Base-by-base conservation (phyloP, 2,888 invertebrate genomes). In the Pegoplata infirma region DNA sequence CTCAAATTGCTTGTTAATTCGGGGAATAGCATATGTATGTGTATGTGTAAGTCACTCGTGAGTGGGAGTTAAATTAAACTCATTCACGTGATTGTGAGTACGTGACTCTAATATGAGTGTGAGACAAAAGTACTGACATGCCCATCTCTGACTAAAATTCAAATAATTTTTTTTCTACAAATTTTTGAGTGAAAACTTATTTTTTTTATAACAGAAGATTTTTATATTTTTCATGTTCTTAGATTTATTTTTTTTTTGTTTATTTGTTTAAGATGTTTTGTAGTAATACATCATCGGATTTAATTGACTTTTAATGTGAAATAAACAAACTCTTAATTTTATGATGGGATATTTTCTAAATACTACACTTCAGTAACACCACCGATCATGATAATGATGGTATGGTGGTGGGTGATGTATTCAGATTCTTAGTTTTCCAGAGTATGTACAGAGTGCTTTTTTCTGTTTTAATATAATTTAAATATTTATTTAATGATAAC, bases 321-420 rank as follows among this genome's bases (percentile, higher is more conserved):
- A 79, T 79, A 79, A 79, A 79, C 79, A 79, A 79, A 79, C 79
- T 67, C 79, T 79, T 79, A 71, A 75, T 67, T 79, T 79, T 79
- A 79, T 79, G 69, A 79, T 53, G 75, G 79, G 66, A 75, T 78
- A 75, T 72, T 75, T 79, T 46, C 25, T 56, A 55, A 40, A 63
- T 1, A 19, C 12, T 10, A 28, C 46, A 47, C 28, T 8, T 12
- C 16, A 61, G n/a, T 25, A 5, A 47, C 32, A 8, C 2, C 47
- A 49, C 14, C n/a, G 25, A 21, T 21, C n/a, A n/a, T n/a, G n/a
- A n/a, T n/a, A n/a, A n/a, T n/a, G n/a, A n/a, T n/a, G n/a, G n/a
- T n/a, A n/a, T n/a, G n/a, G n/a, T n/a, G n/a, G n/a, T n/a, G n/a
- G n/a, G n/a, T n/a, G n/a, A n/a, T n/a, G 40, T 21, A 21, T 40